These are phyloP conservation scores for Macrotus californicus DNA, from an alignment of 2,113 vertebrate genomes.

Conservation along the genomic window DNA sequence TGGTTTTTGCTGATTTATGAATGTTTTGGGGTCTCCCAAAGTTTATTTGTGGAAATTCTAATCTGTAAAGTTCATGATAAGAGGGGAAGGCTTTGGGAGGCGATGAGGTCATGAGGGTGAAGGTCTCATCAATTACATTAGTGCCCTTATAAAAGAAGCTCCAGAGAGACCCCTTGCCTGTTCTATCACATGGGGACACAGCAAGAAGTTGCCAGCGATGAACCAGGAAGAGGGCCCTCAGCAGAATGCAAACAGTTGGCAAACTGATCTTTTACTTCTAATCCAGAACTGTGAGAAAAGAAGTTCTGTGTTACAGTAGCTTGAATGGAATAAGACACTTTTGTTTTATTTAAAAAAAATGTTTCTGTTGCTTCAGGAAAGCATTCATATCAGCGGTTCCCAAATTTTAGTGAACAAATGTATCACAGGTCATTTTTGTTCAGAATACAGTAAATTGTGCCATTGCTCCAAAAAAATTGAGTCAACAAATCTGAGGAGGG, in stretches of 20 bases:
- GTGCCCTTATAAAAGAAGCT: neutral
- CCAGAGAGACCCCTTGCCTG: neutral
- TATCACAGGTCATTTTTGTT: neutral
- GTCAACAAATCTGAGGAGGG: neutral
- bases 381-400: neutral
- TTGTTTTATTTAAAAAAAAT: neutral
- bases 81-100: neutral
- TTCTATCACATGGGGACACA: neutral
- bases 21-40: neutral
- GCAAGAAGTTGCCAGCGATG: neutral
- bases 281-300: neutral
- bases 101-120: neutral
- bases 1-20: neutral
- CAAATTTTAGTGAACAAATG: neutral
- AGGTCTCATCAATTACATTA: neutral
- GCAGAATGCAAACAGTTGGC: neutral
- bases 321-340: neutral
- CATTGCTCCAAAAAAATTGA: neutral
- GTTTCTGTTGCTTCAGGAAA: neutral
- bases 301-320: neutral
- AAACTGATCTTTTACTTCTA: neutral
- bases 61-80: neutral
- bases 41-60: neutral
- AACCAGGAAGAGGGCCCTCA: neutral
- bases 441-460: neutral